Evolutionary conservation across 2,113 vertebrate species (phyloP).

Genomic region (Actenoides lindsayi): DNA sequence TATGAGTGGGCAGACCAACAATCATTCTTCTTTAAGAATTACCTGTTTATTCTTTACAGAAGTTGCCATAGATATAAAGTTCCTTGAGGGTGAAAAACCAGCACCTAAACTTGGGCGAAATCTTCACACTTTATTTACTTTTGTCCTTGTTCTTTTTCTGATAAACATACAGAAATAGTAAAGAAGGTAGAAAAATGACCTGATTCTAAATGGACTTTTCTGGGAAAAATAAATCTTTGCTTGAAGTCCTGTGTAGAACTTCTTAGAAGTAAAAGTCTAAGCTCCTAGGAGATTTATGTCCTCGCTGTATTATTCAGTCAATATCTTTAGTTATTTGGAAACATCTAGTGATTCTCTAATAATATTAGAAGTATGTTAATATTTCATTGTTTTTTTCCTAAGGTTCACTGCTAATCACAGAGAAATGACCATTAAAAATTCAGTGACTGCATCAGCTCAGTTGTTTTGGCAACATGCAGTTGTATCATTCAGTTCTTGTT

Average conservation of each 20-base stretch:
- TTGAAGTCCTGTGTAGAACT: background rate
- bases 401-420: background rate
- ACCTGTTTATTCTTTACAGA: background rate
- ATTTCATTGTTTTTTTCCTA: constrained; percentile 28
- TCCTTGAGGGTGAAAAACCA: background rate
- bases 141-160: background rate
- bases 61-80: background rate
- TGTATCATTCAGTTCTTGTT: background rate
- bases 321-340: constrained; percentile 38
- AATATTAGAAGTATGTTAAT: constrained; percentile 21
- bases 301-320: constrained; percentile 46
- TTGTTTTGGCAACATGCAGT: background rate
- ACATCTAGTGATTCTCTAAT: constrained; percentile 20
- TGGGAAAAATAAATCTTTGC: background rate
- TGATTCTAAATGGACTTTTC: background rate
- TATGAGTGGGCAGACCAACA: background rate
- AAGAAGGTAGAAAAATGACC: background rate
- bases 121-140: background rate
- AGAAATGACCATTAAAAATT: constrained; percentile 31
- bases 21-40: background rate
- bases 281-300: background rate
- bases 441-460: background rate
- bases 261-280: background rate
- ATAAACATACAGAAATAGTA: background rate
- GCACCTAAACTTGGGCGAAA: background rate